Percentiles rank a stretch among this genome's conserved stretches.
These are phyloP conservation scores for Cataglyphis cursor DNA, from an alignment of 2,888 invertebrate genomes.

Conservation along the genomic window DNA sequence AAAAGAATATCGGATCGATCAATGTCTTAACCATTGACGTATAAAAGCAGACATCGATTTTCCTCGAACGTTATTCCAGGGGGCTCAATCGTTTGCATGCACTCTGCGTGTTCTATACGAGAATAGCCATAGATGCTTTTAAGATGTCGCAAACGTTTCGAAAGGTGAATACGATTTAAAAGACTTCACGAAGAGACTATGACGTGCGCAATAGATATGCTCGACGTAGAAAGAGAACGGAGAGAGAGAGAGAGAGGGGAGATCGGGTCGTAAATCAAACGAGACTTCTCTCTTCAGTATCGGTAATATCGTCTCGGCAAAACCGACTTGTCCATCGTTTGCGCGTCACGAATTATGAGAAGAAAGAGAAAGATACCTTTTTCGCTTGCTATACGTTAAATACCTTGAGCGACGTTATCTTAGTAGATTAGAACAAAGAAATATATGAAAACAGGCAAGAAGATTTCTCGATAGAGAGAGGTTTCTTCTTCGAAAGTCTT, in stretches of 20 bases:
- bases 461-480: constrained; percentile 15
- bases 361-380: constrained; percentile 40
- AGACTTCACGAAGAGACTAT: constrained; percentile 57
- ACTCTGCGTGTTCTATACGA: constrained; percentile 57
- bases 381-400: constrained; percentile 41
- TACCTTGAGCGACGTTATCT: constrained; percentile 25
- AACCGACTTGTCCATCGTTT: constrained; percentile 64
- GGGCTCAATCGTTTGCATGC: constrained; percentile 61
- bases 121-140: constrained; percentile 67
- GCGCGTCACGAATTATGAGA: constrained; percentile 50
- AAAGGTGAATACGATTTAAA: constrained; percentile 74
- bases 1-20: constrained; percentile 49
- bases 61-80: constrained; percentile 52
- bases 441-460: constrained; percentile 50
- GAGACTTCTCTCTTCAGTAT: constrained; percentile 65
- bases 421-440: constrained; percentile 41
- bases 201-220: constrained; percentile 38
- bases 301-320: constrained; percentile 68
- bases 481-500: constrained; percentile 59
- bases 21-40: constrained; percentile 20
- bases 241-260: constrained; percentile 6
- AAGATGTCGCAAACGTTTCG: constrained; percentile 69
- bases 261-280: constrained; percentile 78
- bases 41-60: constrained; percentile 47
- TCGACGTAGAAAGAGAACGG: constrained; percentile 38